Percentiles rank a stretch among this genome's conserved stretches.
Conservation (phyloP, 2,113 vertebrate species). For the Sterrhoptilus dennistouni region DNA sequence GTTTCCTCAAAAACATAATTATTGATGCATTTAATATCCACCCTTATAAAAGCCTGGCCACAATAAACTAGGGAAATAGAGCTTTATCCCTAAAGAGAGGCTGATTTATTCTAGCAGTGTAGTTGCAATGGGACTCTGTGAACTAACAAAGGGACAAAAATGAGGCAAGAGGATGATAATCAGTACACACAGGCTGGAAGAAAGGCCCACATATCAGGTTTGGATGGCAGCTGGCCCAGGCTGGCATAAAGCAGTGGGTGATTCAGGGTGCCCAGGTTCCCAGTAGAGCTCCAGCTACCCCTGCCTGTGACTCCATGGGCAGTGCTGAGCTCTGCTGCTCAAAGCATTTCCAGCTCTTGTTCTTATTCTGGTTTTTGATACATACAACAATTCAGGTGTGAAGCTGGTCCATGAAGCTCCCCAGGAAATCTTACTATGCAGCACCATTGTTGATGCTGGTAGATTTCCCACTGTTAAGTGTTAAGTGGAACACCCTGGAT, state of each 20-base stretch:
- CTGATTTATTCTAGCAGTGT: not conserved
- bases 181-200: not conserved
- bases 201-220: not conserved
- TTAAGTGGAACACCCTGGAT: not conserved
- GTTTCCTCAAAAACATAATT: not conserved
- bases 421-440: not conserved
- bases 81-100: not conserved
- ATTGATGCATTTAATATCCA: not conserved
- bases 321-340: not conserved
- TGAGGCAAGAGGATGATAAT: not conserved
- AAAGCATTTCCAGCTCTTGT: not conserved
- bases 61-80: not conserved
- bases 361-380: not conserved
- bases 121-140: not conserved
- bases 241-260: not conserved
- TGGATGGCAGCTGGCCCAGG: not conserved
- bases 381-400: not conserved
- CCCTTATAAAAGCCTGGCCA: not conserved
- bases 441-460: rapidly evolving
- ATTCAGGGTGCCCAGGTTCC: not conserved
- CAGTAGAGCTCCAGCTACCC: not conserved
- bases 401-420: not conserved
- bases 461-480: not conserved
- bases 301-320: not conserved
- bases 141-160: not conserved